Evolutionary conservation across 2,797 vertebrate genomes (phyloP).

Genomic region (Neosilurus mollespiculum): DNA sequence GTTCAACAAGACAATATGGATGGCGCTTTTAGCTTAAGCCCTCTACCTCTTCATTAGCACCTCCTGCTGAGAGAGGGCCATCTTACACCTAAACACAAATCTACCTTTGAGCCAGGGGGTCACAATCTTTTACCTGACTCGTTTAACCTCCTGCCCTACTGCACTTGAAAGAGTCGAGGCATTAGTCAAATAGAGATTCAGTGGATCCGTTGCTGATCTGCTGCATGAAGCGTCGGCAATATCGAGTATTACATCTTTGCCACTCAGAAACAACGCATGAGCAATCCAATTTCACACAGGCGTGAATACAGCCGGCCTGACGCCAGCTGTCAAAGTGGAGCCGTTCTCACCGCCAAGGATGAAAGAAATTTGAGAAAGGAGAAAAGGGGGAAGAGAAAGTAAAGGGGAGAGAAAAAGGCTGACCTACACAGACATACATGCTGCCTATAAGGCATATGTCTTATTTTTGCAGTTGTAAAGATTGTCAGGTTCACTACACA

Average conservation of each 20-base stretch:
- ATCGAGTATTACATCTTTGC: constrained; percentile 74
- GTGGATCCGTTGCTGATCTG: constrained; percentile 57
- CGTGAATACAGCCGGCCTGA: constrained; percentile 63
- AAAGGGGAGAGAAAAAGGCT: constrained; percentile 47
- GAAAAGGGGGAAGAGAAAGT: constrained; percentile 8
- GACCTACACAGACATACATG: constrained; percentile 42
- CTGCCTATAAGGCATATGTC: constrained; percentile 35
- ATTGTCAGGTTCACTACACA: constrained; percentile 49
- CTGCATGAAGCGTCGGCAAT: constrained; percentile 60
- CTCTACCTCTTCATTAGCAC: neutral
- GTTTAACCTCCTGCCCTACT: constrained; percentile 48
- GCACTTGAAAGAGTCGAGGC: neutral
- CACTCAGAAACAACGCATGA: constrained; percentile 72
- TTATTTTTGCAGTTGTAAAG: constrained; percentile 42
- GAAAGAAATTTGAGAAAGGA: constrained; percentile 60
- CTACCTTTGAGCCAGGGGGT: constrained; percentile 19
- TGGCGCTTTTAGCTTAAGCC: constrained; percentile 17
- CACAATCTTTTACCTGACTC: constrained; percentile 56
- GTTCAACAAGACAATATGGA: constrained; percentile 43
- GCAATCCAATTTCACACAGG: constrained; percentile 80
- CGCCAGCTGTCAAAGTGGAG: constrained; percentile 58
- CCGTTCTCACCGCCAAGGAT: constrained; percentile 64
- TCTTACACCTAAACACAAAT: constrained; percentile 23
- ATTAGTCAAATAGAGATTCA: constrained; percentile 42
- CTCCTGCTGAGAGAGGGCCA: constrained; percentile 7